Evolutionary conservation across 2,797 vertebrate species (phyloP).

Genomic region (Setipinna tenuifilis): DNA sequence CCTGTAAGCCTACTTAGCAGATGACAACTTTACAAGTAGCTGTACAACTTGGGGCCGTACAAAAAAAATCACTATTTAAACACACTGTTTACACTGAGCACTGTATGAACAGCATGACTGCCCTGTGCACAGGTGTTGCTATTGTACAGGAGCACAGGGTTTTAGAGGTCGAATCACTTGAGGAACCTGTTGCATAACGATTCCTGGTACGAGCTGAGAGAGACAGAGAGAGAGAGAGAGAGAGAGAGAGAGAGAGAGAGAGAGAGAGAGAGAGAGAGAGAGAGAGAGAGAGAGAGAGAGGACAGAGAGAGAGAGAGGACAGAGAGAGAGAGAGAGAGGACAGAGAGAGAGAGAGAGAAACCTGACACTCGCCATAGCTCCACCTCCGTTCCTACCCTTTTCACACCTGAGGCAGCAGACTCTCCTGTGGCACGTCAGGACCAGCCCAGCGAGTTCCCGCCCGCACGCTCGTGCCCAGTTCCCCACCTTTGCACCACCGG

Average conservation of each 20-base stretch:
- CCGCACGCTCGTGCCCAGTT: conserved; percentile 25
- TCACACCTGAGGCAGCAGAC: neutral
- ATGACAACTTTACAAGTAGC: too few relatives aligned
- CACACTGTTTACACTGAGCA: too few relatives aligned
- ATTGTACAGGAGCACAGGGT: too few relatives aligned
- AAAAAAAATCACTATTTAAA: too few relatives aligned
- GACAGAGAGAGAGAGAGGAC: conserved; percentile 10
- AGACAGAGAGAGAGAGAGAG: too few relatives aligned
- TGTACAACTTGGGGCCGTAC: too few relatives aligned
- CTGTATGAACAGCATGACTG: too few relatives aligned
- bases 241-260: too few relatives aligned
- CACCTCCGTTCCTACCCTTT: conserved; percentile 31
- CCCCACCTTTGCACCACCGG: neutral
- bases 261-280: neutral
- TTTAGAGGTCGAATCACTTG: neutral
- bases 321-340: conserved; percentile 19
- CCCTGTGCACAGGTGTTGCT: too few relatives aligned
- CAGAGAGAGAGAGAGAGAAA: neutral
- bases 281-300: conserved; percentile 20
- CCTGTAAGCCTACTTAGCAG: too few relatives aligned
- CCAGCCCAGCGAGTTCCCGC: conserved; percentile 34
- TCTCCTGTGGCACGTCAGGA: conserved; percentile 19
- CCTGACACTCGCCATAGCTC: neutral
- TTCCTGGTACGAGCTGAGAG: neutral
- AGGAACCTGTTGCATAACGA: neutral